Conservation (phyloP, 2,888 invertebrate species). For the Drosophila rellima region DNA sequence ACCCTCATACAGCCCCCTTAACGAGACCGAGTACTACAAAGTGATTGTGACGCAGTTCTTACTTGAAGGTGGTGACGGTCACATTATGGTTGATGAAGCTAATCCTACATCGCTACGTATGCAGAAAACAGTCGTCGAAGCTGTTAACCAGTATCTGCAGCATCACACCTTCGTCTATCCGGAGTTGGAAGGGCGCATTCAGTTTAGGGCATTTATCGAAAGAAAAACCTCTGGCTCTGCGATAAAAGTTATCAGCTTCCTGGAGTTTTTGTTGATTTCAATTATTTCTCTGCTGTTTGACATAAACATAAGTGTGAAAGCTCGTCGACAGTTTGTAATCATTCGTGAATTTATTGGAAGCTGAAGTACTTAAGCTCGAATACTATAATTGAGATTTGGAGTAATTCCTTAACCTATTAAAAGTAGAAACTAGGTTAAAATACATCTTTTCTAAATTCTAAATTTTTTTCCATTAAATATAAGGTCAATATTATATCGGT, state of each 20-base stretch:
- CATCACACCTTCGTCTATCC: slow-evolving; percentile 88
- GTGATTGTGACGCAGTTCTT: slow-evolving; percentile 90
- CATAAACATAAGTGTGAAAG: neutral
- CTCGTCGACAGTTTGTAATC: neutral
- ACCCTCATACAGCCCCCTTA: slow-evolving; percentile 87
- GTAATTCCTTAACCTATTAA: neutral
- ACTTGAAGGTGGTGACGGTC: slow-evolving; percentile 91
- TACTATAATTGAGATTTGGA: no score
- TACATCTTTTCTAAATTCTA: neutral
- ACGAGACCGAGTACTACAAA: slow-evolving; percentile 88
- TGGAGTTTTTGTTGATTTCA: slow-evolving; percentile 11
- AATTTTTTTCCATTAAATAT: no score
- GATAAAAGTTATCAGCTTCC: neutral
- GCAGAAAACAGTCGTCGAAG: slow-evolving; percentile 87
- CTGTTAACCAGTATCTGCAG: slow-evolving; percentile 87
- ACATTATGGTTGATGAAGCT: slow-evolving; percentile 58
- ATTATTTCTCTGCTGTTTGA: neutral
- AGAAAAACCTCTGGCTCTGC: neutral
- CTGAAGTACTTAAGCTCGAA: neutral
- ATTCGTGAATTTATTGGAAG: neutral
- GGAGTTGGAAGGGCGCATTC: slow-evolving; percentile 89
- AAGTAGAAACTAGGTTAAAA: neutral
- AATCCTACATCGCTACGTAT: slow-evolving; percentile 70
- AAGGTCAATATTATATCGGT: no score
- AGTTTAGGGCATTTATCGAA: slow-evolving; percentile 8